phyloP scores from a whole-genome alignment of 2,797 vertebrate genomes.

The Aotus griseimembra region DNA sequence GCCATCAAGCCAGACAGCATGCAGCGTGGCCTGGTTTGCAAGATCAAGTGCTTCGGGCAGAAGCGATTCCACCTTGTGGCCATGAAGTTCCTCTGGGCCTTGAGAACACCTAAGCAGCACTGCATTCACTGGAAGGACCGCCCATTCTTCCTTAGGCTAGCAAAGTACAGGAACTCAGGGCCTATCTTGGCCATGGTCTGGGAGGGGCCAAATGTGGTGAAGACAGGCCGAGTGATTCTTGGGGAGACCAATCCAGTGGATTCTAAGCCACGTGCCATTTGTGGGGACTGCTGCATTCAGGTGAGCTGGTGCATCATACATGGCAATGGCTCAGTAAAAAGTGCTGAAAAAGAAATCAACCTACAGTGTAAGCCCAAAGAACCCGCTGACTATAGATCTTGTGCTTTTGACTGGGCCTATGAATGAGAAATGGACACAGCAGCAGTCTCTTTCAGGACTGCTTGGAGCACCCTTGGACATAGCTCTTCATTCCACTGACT shows the following conservation, averaged over 20 bases:
- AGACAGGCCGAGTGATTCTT: slow-evolving; percentile 87
- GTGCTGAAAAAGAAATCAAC: background rate
- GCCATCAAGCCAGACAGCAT: background rate
- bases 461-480: background rate
- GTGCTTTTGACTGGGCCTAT: background rate
- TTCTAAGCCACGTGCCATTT: slow-evolving; percentile 95
- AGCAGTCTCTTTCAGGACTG: background rate
- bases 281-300: slow-evolving; percentile 94
- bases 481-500: background rate
- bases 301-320: slow-evolving; percentile 90
- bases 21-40: background rate
- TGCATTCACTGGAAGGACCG: background rate
- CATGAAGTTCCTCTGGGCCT: background rate
- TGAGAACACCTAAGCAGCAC: background rate
- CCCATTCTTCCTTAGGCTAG: background rate
- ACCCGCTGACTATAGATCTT: background rate
- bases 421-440: background rate
- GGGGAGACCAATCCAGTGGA: slow-evolving; percentile 91
- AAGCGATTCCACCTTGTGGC: background rate
- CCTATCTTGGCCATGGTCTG: slow-evolving; percentile 86
- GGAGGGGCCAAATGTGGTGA: slow-evolving; percentile 92
- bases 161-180: background rate
- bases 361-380: background rate
- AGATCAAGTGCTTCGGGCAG: background rate
- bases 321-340: background rate